Conservation (phyloP, 1,140 invertebrate species). For the Leptopilina boulardi region DNA sequence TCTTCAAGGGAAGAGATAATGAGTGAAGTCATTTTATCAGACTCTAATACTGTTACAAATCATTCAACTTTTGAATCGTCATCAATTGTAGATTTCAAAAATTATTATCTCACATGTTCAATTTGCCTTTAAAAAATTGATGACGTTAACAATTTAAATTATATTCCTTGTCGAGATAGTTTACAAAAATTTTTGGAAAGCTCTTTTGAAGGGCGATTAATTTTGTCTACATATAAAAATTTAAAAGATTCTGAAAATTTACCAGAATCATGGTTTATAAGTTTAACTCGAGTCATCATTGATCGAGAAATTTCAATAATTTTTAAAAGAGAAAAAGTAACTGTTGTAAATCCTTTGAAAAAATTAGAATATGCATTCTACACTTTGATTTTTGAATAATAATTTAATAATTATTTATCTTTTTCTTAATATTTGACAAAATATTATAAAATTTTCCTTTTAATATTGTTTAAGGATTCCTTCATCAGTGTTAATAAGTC, state of each 20-base stretch:
- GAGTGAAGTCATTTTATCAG: too few species aligned
- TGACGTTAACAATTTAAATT: too few species aligned
- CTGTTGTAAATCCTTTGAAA: not conserved
- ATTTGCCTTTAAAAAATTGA: too few species aligned
- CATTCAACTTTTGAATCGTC: too few species aligned
- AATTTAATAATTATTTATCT: not conserved
- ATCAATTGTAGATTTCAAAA: too few species aligned
- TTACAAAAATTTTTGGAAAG: too few species aligned
- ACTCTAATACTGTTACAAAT: too few species aligned
- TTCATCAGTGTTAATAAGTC: not conserved
- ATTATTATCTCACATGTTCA: too few species aligned
- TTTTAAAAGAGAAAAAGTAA: not conserved
- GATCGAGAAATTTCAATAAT: not conserved
- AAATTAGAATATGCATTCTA: not conserved
- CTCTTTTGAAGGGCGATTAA: not conserved
- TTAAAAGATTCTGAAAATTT: not conserved
- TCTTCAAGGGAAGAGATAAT: too few species aligned
- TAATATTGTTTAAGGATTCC: not conserved
- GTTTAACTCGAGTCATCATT: not conserved
- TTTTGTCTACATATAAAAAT: not conserved
- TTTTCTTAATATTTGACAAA: not conserved
- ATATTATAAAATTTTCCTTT: not conserved
- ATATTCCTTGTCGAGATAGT: too few species aligned
- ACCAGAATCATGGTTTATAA: not conserved
- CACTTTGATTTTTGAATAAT: not conserved